These are phyloP conservation scores for Alethe castanea DNA, from an alignment of 2,113 vertebrate species.

Conservation along the genomic window DNA sequence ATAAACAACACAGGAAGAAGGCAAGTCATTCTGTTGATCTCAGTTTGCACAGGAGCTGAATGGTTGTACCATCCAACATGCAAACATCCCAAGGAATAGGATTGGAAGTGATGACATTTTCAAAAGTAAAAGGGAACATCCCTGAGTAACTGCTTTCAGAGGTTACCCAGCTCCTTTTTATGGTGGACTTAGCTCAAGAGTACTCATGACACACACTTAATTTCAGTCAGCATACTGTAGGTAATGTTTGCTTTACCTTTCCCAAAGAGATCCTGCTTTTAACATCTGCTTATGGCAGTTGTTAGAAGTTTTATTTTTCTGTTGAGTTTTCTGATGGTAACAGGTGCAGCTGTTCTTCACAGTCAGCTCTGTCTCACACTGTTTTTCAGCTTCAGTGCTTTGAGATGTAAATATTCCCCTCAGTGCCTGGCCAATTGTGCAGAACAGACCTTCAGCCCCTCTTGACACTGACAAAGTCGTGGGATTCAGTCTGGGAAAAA, in stretches of 20 bases:
- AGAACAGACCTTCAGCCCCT: not conserved
- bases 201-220: not conserved
- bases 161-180: not conserved
- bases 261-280: not conserved
- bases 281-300: not conserved
- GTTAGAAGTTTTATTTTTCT: not conserved
- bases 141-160: not conserved
- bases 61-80: not conserved
- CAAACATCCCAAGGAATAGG: not conserved
- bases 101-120: not conserved
- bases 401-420: not conserved
- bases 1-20: not conserved
- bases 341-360: not conserved
- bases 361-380: not conserved
- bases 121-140: accelerated
- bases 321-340: not conserved
- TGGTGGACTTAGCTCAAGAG: not conserved
- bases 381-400: not conserved
- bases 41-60: not conserved
- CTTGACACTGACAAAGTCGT: not conserved
- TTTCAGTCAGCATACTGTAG: not conserved
- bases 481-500: not conserved
- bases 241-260: not conserved
- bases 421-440: not conserved
- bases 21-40: not conserved